These are phyloP conservation scores for Calcarius lapponicus DNA, from an alignment of 2,797 vertebrate genomes.

Conservation along the genomic window DNA sequence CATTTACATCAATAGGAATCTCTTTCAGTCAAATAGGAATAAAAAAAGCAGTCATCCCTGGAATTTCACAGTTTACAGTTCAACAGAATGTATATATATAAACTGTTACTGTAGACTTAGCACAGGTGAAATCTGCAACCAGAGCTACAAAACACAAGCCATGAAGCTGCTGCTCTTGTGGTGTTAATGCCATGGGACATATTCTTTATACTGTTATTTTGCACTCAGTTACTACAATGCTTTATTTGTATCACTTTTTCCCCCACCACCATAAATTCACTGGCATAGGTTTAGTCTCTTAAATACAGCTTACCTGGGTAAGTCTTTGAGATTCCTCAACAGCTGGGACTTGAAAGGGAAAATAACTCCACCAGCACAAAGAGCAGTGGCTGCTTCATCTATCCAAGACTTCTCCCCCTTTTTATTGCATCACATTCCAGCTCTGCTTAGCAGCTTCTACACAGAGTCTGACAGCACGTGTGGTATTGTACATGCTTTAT, in stretches of 20 bases:
- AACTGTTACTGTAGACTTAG: background rate
- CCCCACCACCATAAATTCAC: background rate
- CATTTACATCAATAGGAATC: background rate
- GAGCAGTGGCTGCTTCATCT: background rate
- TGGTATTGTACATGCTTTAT: conserved; percentile 98
- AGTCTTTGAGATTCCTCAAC: conserved; percentile 13
- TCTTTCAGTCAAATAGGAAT: background rate
- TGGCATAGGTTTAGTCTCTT: background rate
- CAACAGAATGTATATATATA: background rate
- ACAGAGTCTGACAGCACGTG: conserved; percentile 84
- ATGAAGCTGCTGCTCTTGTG: background rate
- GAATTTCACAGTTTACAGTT: background rate
- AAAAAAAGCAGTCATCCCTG: background rate
- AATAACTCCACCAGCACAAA: background rate
- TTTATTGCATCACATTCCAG: background rate
- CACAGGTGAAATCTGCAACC: background rate
- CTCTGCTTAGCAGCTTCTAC: conserved; percentile 79
- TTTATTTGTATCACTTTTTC: background rate
- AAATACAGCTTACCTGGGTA: conserved; percentile 62
- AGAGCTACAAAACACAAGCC: background rate
- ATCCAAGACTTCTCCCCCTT: background rate
- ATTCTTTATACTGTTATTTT: background rate
- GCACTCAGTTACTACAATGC: background rate
- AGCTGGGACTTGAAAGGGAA: conserved; percentile 2
- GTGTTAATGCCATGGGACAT: background rate